Conservation (phyloP, 2,797 vertebrate species). For the Ara ararauna region DNA sequence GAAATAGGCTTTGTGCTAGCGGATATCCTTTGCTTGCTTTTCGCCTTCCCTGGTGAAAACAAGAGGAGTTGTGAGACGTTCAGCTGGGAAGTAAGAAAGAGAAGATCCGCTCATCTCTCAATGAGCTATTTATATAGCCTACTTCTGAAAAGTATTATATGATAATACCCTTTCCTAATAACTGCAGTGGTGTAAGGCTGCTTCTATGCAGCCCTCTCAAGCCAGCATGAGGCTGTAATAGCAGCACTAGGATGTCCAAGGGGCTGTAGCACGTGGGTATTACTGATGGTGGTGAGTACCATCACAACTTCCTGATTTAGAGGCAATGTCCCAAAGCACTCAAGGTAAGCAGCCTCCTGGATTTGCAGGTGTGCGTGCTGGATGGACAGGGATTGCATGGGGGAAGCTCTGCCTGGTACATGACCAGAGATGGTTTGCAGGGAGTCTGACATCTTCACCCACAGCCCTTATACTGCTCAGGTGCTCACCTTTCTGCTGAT, state of each 20-base stretch:
- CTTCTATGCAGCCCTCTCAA: not conserved
- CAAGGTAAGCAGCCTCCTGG: not conserved
- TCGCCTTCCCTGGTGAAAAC: constrained; percentile 66
- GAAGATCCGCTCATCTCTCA: constrained; percentile 2
- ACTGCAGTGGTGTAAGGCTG: not conserved
- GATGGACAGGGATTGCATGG: not conserved
- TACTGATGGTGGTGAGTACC: not conserved
- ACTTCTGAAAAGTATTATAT: not conserved
- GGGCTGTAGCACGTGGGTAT: not conserved
- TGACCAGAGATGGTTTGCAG: not conserved
- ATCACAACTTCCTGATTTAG: not conserved
- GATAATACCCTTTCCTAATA: not conserved
- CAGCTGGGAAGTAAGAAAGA: constrained; percentile 10
- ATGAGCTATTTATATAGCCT: not conserved
- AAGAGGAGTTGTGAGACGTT: not conserved
- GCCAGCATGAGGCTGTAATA: not conserved
- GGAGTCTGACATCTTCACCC: not conserved
- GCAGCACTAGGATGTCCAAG: not conserved
- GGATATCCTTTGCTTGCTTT: constrained; percentile 89
- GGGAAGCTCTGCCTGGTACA: not conserved
- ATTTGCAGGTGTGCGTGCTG: accelerated
- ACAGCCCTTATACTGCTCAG: not conserved
- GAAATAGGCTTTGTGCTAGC: constrained; percentile 81
- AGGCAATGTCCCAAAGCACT: not conserved
- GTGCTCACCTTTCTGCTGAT: not conserved